Evolutionary conservation across 2,888 invertebrate species (phyloP), one percentile per base, ranked within the genome.

Genomic region (Amaurobius ferox): DNA sequence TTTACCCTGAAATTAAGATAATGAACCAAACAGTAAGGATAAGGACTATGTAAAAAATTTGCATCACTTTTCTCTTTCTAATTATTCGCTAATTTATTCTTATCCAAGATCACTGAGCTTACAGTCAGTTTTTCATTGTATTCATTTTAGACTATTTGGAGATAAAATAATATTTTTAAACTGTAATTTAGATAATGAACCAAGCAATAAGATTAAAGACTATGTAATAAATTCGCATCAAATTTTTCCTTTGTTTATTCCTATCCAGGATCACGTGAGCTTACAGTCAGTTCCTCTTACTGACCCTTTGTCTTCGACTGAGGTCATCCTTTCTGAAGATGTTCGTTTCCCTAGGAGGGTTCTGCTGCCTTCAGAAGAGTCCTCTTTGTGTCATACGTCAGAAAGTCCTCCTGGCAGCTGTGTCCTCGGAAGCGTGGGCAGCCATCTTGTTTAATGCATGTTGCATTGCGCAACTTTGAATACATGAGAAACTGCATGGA

Each of bases 241-340:
- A 7, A n/a, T n/a, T n/a, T n/a, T n/a, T n/a, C n/a, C n/a, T n/a
- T 32, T 6, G 23, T 40, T 39, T 19, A 28, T n/a, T n/a, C 0
- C 19, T 40, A 6, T 44, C 0, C 44, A 86, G 86, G 86, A 86
- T 48, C 86, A 86, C 67, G 86, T 86, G 79, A 86, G 86, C 78
- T 79, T 86, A 76, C 86, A 86, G 62, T 86, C 86, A 67, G 77
- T 86, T 76, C 86, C 86, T 48, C 86, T 76, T 28, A 79, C 72
- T 61, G 64, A 66, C 23, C 61, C 86, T 1, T 19, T 86, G 39
- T 74, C 86, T 30, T 79, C 79, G 29, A 74, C 68, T 55, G 83
- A 83, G 44, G 79, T 76, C 67, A 67, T 79, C 32, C 44, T 79
- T 11, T 62, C 74, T 16, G 79, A 86, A 61, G 79, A 76, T 28